Base-by-base conservation (phyloP, 2,888 invertebrate species). In the Atrina japonica region DNA sequence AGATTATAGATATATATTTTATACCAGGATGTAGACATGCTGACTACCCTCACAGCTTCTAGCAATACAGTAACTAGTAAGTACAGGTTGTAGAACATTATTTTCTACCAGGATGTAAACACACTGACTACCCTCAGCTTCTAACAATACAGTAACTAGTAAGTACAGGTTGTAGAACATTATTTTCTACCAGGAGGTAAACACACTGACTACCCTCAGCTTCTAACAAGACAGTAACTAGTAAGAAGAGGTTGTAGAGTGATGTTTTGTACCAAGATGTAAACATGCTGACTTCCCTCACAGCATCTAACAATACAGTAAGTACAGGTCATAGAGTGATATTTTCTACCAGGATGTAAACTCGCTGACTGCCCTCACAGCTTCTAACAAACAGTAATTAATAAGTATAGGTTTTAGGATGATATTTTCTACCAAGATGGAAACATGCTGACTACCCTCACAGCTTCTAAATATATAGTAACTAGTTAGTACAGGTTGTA, bases 271-370 rank as follows among this genome's bases (percentile, higher is more conserved):
- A 99, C 67, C 99, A 99, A 99, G 99, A 99, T 92, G 98, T 99
- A 11, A 97, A 97, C 88, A 98, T 98, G 1, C 92, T 99, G 66
- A 99, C 98, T 25, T 98, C 98, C 40, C 92, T 99, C 69, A 99
- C 98, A 67, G 98, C 99, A 40, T 97, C 97, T 86, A 99, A 99
- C 91, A 99, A 99, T 88, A 99, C 98, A 35, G 98, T n/a, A n/a
- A n/a, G n/a, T n/a, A n/a, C n/a, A n/a, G 99, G 0, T 92, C 99
- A 66, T 99, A 99, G 90, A 94, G 97, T 87, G 96, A 96, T 3
- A 98, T 99, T 82, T 99, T 97, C 90, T 92, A 99, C 67, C 99
- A 99, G 99, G 99, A 99, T 92, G 98, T 99, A 11, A 97, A 97
- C 89, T 98, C 98, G 1, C 92, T 99, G 66, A 99, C 98, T 25